Base-by-base conservation (phyloP, 2,797 vertebrate genomes). In the Pseudochirops corinnae region DNA sequence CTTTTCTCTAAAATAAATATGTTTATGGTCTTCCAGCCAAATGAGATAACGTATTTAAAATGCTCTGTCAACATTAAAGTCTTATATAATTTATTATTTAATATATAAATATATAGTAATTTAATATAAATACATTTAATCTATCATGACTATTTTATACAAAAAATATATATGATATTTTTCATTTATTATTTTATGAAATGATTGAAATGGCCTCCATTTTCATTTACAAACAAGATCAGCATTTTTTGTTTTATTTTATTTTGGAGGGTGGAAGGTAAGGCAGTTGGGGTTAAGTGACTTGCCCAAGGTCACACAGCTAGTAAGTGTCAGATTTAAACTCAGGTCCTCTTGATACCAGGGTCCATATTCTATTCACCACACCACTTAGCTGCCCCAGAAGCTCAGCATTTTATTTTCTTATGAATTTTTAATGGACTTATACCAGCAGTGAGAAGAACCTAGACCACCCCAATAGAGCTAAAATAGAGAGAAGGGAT, bases 361-460 rank as follows among this genome's bases (percentile, higher is more conserved):
- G 55, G 55, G 55, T 16, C 16, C 13, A 0, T 16, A 16, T 16
- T 56, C 13, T 56, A 56, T 56, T 16, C 55, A 56, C 55, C 13
- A 12, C 3, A 3, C 55, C 55, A 56, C 55, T 16, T 56, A 56
- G 55, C 14, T 56, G 55, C 55, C 55, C 55, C 55, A 1, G 1
- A 55, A 55, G 53, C 11, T 55, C 56, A 56, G 21, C 56, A 24
- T 56, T 56, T 56, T 21, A 56, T 60, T 62, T 62, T 46, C 39
- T 90, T 33, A 91, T 53, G 4, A 62, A 13, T 33, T 93, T 92
- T 60, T 93, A 60, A 56, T 26, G 92, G 67, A 96, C 93, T 33
- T 67, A 92, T 92, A 33, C 12, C 28, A 31, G 50, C 1, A 55
- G 14, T 55, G 55, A 55, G 24, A 57, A 60, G 92, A 52, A 55